A percentile compares a stretch with the other conserved stretches of the same genome.
phyloP scores from a whole-genome alignment of 2,113 vertebrate species.

The Eulacestoma nigropectus region DNA sequence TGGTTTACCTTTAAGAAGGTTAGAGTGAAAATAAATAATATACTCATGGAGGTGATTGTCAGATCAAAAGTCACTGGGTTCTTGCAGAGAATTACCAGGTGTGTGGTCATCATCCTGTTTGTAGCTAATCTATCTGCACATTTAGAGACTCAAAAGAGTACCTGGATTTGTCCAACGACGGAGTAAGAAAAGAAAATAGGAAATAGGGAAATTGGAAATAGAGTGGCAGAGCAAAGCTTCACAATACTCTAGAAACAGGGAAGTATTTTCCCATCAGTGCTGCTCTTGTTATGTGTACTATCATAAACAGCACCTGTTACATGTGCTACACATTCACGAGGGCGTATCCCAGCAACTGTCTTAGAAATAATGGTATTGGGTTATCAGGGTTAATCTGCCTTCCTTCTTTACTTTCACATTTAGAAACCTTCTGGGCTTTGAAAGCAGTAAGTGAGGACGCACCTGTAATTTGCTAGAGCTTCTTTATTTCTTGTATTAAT shows the following conservation, averaged over 20 bases:
- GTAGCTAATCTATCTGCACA: rapidly evolving
- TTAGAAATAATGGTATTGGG: not conserved
- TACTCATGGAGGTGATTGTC: not conserved
- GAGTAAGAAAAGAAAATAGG: not conserved
- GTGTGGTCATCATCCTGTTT: not conserved
- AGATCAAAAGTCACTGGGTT: not conserved
- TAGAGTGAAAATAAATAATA: not conserved
- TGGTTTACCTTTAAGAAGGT: not conserved
- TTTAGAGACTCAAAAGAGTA: not conserved
- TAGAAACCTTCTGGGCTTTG: not conserved
- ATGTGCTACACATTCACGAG: rapidly evolving
- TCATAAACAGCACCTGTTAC: not conserved
- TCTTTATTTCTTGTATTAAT: not conserved
- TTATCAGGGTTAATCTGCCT: not conserved
- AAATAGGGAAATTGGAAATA: not conserved
- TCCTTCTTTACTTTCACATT: not conserved
- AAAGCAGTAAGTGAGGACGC: not conserved
- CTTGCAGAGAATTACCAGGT: not conserved
- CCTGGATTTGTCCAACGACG: not conserved
- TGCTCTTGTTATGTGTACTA: not conserved
- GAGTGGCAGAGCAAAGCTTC: not conserved
- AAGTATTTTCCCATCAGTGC: not conserved
- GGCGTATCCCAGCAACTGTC: not conserved
- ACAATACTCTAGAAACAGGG: too few relatives aligned
- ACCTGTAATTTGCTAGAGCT: not conserved